Conservation (phyloP, 2,888 invertebrate species). For the Orthonychiurus folsomi region DNA sequence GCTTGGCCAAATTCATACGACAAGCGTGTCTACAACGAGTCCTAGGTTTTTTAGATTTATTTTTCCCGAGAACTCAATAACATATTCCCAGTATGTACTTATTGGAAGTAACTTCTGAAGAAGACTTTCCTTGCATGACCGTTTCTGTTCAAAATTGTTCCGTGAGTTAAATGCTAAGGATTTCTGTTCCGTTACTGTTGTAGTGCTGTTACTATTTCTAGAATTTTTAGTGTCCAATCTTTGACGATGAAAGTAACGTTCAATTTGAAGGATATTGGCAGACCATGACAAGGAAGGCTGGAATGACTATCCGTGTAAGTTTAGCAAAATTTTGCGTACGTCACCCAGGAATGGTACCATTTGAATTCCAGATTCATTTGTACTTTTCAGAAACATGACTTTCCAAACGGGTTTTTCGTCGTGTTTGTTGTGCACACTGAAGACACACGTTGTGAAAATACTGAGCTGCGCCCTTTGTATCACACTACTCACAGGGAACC, state of each 20-base stretch:
- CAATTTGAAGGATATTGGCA: conserved; percentile 65
- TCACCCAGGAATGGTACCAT: too few species aligned
- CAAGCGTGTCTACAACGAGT: conserved; percentile 50
- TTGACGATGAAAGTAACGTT: conserved; percentile 67
- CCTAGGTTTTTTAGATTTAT: conserved; percentile 55
- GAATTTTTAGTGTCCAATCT: conserved; percentile 70
- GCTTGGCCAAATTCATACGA: too few species aligned
- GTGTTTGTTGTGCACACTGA: conserved; percentile 65
- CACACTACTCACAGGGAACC: background rate
- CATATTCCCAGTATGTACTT: conserved; percentile 48
- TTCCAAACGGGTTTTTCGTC: conserved; percentile 64
- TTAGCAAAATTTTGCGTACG: too few species aligned
- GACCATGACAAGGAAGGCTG: conserved; percentile 66
- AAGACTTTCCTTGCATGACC: conserved; percentile 59
- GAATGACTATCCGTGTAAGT: conserved; percentile 65
- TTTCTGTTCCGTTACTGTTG: background rate
- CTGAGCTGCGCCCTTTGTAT: background rate
- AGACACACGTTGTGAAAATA: conserved; percentile 49
- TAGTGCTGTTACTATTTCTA: conserved; percentile 7
- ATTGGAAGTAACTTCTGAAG: conserved; percentile 57
- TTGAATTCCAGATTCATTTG: too few species aligned
- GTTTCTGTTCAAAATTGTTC: conserved; percentile 61
- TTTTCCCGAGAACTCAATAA: conserved; percentile 47
- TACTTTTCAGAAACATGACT: conserved; percentile 57
- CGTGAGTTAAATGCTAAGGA: conserved; percentile 19